phyloP scores from a whole-genome alignment of 1,140 invertebrate genomes.

The Vollenhovia emeryi region DNA sequence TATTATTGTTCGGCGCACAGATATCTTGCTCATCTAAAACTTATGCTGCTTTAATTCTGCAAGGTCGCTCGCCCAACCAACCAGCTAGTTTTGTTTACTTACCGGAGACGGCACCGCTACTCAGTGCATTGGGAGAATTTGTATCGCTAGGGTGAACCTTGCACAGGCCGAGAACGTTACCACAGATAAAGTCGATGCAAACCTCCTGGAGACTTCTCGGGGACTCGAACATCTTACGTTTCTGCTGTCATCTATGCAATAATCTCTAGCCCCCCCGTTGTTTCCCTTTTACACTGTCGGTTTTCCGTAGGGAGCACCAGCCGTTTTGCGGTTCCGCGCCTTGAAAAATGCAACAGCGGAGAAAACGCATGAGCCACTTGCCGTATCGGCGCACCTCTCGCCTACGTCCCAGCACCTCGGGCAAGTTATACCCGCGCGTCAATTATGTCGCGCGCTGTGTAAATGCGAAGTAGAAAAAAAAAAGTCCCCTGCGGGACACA shows the following conservation, averaged over 20 bases:
- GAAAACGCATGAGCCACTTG: background rate
- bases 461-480: background rate
- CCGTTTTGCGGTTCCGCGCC: background rate
- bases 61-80: background rate
- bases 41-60: slow-evolving; percentile 34
- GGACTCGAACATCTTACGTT: slow-evolving; percentile 87
- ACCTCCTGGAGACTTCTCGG: slow-evolving; percentile 88
- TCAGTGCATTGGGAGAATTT: slow-evolving; percentile 37
- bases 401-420: too few species aligned
- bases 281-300: background rate
- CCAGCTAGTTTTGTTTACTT: background rate
- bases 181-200: slow-evolving; percentile 90
- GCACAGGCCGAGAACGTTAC: slow-evolving; percentile 88
- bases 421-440: background rate
- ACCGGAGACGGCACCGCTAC: background rate
- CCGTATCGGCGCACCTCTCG: too few species aligned
- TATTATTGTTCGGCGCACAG: slow-evolving; percentile 56
- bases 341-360: slow-evolving; percentile 3
- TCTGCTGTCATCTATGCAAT: slow-evolving; percentile 44
- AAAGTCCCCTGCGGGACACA: background rate
- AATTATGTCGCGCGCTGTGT: background rate
- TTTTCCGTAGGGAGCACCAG: background rate
- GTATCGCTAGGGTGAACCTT: slow-evolving; percentile 80
- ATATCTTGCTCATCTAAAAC: slow-evolving; percentile 70
- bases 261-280: slow-evolving; percentile 11